Percentiles rank a stretch among this genome's conserved stretches.
Evolutionary conservation across 2,797 vertebrate genomes (phyloP).

Genomic region (Chlorospingus semifuscus): DNA sequence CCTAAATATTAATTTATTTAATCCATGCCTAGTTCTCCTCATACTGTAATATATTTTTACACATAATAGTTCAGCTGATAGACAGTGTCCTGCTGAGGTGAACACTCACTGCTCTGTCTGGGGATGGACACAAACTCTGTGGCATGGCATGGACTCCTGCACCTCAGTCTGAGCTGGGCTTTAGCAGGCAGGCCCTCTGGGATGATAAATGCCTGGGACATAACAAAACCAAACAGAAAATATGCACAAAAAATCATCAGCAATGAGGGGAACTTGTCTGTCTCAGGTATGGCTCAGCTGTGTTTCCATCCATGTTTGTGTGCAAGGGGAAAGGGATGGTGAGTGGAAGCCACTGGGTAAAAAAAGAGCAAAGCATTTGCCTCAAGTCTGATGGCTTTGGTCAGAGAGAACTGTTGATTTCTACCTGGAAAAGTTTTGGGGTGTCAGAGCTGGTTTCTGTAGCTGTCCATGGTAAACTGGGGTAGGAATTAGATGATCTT

Average conservation of each 20-base stretch:
- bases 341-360: not conserved
- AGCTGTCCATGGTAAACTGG: not conserved
- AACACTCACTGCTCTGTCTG: not conserved
- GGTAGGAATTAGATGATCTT: not conserved
- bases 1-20: not conserved
- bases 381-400: not conserved
- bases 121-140: not conserved
- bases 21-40: not conserved
- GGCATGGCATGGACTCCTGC: not conserved
- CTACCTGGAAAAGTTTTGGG: not conserved
- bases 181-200: not conserved
- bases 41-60: not conserved
- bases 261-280: not conserved
- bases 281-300: not conserved
- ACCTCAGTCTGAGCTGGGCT: not conserved
- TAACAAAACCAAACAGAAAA: not conserved
- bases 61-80: rapidly evolving
- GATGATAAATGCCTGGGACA: not conserved
- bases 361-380: not conserved
- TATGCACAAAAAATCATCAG: not conserved
- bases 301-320: not conserved
- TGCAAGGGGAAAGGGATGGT: not conserved
- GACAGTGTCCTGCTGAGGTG: not conserved
- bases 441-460: not conserved
- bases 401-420: not conserved